Conservation (phyloP, 2,888 invertebrate species). For the Notodonta ziczac region DNA sequence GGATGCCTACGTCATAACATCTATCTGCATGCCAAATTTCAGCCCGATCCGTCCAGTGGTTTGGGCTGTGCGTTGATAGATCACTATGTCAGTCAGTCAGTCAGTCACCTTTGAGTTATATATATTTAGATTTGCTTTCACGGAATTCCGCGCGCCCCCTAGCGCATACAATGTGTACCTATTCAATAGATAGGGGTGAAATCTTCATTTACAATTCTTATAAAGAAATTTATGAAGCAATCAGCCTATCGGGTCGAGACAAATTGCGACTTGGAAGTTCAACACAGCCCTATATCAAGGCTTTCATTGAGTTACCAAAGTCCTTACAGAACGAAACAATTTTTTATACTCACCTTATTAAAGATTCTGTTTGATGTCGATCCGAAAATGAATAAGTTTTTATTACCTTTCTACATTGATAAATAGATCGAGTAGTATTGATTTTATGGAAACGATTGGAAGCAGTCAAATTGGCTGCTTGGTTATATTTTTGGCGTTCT, state of each 20-base stretch:
- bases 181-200: conserved; percentile 18
- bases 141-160: neutral
- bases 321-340: conserved; percentile 47
- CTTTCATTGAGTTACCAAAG: conserved; percentile 53
- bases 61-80: too few species aligned
- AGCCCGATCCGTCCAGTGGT: too few species aligned
- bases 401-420: conserved; percentile 21
- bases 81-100: too few species aligned
- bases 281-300: conserved; percentile 41
- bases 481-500: conserved; percentile 6
- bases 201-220: conserved; percentile 33
- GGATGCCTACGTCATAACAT: too few species aligned
- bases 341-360: conserved; percentile 45
- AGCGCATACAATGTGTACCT: conserved; percentile 3
- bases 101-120: too few species aligned
- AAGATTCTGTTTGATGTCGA: conserved; percentile 41
- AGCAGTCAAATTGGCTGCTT: conserved; percentile 4
- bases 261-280: conserved; percentile 44
- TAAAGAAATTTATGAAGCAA: conserved; percentile 37
- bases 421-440: conserved; percentile 5
- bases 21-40: too few species aligned
- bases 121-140: too few species aligned
- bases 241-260: conserved; percentile 43
- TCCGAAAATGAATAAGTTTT: conserved; percentile 29
- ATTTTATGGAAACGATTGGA: neutral